Percentiles rank a stretch among this genome's conserved stretches.
These are phyloP conservation scores for Cygnus olor DNA, from an alignment of 2,797 vertebrate genomes.

Conservation along the genomic window DNA sequence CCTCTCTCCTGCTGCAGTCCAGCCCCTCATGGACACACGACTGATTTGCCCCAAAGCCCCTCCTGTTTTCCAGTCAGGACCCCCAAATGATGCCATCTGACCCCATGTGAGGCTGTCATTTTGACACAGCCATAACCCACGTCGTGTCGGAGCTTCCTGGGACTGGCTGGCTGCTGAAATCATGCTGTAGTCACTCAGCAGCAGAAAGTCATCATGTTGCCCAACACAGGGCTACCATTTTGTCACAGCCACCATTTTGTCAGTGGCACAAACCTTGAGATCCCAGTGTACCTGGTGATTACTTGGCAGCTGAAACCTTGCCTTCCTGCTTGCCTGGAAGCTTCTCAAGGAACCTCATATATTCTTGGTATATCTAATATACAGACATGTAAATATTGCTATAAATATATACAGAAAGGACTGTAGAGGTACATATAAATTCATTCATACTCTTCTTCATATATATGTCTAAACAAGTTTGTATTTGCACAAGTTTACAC, in stretches of 20 bases:
- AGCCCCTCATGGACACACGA: background rate
- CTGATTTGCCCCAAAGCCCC: background rate
- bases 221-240: rapidly evolving
- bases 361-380: background rate
- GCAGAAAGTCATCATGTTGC: background rate
- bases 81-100: no score
- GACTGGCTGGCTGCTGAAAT: background rate
- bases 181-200: no score
- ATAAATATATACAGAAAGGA: background rate
- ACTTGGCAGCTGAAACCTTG: background rate
- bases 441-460: background rate
- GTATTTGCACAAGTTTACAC: background rate
- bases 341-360: background rate
- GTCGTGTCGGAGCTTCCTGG: no score
- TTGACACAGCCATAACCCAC: background rate
- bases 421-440: background rate
- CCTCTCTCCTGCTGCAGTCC: background rate
- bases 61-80: background rate
- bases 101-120: background rate
- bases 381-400: background rate
- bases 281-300: background rate
- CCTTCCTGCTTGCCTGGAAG: background rate
- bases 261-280: background rate
- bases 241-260: background rate
- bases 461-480: background rate